Evolutionary conservation across 2,113 vertebrate genomes (phyloP).

Genomic region (Barbus barbus): DNA sequence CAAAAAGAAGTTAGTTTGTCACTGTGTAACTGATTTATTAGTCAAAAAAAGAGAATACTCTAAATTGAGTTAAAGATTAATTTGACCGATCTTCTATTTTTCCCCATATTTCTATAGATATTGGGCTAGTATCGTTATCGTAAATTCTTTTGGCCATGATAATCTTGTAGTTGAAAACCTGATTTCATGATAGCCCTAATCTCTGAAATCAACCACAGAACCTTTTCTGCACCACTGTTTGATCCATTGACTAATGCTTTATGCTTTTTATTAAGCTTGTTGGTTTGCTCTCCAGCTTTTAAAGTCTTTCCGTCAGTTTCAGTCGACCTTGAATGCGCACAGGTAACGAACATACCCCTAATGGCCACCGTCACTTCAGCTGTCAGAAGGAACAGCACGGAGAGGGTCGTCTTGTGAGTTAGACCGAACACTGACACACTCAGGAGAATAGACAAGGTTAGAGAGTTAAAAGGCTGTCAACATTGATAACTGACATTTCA

Average conservation of each 20-base stretch:
- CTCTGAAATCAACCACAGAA: neutral
- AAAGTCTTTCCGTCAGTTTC: conserved; percentile 5
- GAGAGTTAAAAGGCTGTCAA: conserved; percentile 47
- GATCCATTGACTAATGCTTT: neutral
- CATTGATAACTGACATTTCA: conserved; percentile 44
- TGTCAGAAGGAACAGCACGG: conserved; percentile 12
- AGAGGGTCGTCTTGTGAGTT: conserved; percentile 13
- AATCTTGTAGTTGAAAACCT: neutral
- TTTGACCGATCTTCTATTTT: neutral
- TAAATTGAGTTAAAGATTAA: neutral
- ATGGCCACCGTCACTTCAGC: conserved; percentile 56
- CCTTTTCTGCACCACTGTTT: neutral
- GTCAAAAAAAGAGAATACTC: neutral
- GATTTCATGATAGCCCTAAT: neutral
- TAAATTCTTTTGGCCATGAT: neutral
- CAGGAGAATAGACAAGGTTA: conserved; percentile 47
- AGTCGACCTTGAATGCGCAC: conserved; percentile 52
- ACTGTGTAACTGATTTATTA: neutral
- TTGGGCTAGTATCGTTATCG: neutral
- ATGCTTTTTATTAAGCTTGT: neutral
- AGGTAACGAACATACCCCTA: conserved; percentile 47
- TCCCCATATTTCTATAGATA: neutral
- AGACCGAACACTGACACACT: conserved; percentile 32
- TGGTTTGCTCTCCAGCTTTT: neutral
- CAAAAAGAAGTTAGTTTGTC: neutral